phyloP scores from a whole-genome alignment of 1,140 invertebrate genomes.

The Bombus difficillimus region DNA sequence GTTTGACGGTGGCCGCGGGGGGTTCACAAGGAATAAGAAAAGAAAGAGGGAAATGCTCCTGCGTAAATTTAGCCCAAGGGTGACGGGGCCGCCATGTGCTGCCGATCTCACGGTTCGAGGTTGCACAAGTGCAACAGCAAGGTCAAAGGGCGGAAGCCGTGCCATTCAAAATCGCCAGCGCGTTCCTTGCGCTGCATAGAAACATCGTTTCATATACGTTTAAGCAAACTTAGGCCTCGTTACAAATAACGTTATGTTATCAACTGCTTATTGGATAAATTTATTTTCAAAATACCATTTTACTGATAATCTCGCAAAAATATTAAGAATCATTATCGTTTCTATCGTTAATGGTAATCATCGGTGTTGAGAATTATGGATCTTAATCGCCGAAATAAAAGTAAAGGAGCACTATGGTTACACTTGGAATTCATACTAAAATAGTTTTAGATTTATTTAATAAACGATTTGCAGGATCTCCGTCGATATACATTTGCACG shows the following conservation, averaged over 20 bases:
- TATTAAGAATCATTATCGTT: neutral
- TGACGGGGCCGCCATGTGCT: constrained; percentile 72
- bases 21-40: constrained; percentile 49
- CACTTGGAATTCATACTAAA: no score
- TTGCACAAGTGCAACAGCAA: constrained; percentile 68
- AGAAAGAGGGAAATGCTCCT: constrained; percentile 61
- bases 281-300: no score
- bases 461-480: no score
- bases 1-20: constrained; percentile 34
- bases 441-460: no score
- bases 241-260: no score
- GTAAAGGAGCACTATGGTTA: no score
- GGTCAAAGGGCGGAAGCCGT: constrained; percentile 61
- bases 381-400: no score
- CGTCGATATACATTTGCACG: no score
- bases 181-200: neutral
- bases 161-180: neutral
- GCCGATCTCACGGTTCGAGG: constrained; percentile 73
- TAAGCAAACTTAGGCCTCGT: no score
- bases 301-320: neutral
- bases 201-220: neutral
- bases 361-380: no score
- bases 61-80: constrained; percentile 70
- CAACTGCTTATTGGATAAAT: no score
- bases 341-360: neutral